phyloP scores from a whole-genome alignment of 2,113 vertebrate genomes.

The Salvelinus fontinalis region DNA sequence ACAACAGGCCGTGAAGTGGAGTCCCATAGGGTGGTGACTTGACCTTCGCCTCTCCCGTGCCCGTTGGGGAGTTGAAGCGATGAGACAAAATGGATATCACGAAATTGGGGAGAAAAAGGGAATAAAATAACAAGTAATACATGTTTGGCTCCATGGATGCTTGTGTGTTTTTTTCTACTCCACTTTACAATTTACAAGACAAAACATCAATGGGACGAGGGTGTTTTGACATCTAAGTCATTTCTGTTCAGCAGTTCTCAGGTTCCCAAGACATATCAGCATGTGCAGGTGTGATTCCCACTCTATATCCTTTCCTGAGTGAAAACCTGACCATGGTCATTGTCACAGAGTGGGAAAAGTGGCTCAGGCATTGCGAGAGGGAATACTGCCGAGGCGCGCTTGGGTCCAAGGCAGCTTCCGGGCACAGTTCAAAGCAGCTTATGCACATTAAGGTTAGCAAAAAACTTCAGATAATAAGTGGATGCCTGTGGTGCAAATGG shows the following conservation, averaged over 20 bases:
- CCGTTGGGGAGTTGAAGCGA: too few species aligned
- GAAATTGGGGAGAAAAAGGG: too few species aligned
- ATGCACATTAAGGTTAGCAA: conserved; percentile 54
- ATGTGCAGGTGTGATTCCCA: neutral
- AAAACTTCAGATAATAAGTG: conserved; percentile 43
- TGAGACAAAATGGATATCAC: too few species aligned
- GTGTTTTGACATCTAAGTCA: neutral
- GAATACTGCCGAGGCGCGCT: too few species aligned
- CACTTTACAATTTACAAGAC: too few species aligned
- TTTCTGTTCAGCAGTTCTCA: neutral
- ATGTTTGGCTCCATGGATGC: too few species aligned
- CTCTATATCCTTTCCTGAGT: neutral
- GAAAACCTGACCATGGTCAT: too few species aligned
- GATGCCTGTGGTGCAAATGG: conserved; percentile 37
- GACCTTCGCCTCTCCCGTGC: too few species aligned
- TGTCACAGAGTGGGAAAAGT: neutral
- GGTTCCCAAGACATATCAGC: neutral
- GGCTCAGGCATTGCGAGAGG: conserved; percentile 8
- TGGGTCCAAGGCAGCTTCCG: conserved; percentile 34
- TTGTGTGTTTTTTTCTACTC: too few species aligned
- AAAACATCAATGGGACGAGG: neutral
- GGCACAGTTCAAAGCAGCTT: conserved; percentile 59
- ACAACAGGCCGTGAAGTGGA: too few species aligned
- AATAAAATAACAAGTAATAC: too few species aligned
- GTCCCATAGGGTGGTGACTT: too few species aligned